Percentiles rank a stretch among this genome's conserved stretches.
Evolutionary conservation across 2,797 vertebrate species (phyloP).

Genomic region (Kryptolebias ocellatus): DNA sequence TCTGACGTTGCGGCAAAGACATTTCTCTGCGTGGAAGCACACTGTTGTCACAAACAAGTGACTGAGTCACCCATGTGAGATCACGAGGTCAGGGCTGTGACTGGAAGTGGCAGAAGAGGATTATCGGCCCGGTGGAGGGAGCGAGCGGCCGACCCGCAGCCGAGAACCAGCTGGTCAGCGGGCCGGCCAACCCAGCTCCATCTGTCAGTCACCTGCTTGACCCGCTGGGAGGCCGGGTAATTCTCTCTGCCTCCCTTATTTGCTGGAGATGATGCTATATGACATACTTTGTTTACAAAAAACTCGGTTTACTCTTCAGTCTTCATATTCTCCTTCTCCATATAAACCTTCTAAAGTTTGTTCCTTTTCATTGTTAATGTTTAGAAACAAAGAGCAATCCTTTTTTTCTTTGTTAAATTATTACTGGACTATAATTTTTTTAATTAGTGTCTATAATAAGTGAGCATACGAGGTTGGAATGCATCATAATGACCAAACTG

Average conservation of each 20-base stretch:
- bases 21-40: constrained; percentile 43
- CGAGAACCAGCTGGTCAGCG: constrained; percentile 73
- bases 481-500: not conserved
- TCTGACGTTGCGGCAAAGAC: constrained; percentile 19
- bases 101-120: constrained; percentile 67
- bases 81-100: constrained; percentile 56
- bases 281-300: not conserved
- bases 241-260: constrained; percentile 35
- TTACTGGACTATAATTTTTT: not conserved
- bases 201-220: constrained; percentile 75
- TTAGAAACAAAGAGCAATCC: not conserved
- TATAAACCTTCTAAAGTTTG: not conserved
- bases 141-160: constrained; percentile 56
- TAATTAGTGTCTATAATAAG: not conserved
- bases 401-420: not conserved
- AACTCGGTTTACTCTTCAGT: not conserved
- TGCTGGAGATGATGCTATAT: constrained; percentile 50
- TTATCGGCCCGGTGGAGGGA: constrained; percentile 65
- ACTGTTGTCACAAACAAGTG: constrained; percentile 49
- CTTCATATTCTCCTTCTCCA: not conserved
- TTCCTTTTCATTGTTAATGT: not conserved
- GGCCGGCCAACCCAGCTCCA: constrained; percentile 57
- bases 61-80: constrained; percentile 45
- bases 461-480: not conserved
- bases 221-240: constrained; percentile 51